A percentile compares a stretch with the other conserved stretches of the same genome.
Conservation (phyloP, 2,113 vertebrate species). For the Gopherus evgoodei region DNA sequence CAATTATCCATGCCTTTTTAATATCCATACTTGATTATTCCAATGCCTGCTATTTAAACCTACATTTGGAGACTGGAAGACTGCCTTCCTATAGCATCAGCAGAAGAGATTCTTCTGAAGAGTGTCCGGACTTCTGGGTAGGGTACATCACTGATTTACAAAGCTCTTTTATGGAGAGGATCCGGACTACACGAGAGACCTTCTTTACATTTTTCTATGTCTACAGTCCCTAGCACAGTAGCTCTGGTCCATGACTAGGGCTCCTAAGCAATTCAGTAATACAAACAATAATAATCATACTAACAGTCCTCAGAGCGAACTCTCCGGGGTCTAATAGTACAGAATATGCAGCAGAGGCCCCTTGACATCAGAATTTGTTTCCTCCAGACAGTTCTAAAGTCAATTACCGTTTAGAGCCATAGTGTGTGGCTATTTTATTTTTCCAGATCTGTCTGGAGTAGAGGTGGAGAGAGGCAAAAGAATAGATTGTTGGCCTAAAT, state of each 20-base stretch:
- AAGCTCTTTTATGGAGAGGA: not conserved
- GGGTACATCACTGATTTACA: not conserved
- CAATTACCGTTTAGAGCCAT: not conserved
- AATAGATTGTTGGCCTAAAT: not conserved
- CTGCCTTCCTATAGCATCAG: not conserved
- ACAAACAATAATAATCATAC: no score
- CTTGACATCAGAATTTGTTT: no score
- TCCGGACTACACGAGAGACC: not conserved
- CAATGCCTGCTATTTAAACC: not conserved
- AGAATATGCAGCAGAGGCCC: no score
- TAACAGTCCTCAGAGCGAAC: no score
- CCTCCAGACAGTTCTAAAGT: no score
- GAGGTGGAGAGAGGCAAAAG: not conserved
- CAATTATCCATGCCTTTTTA: not conserved
- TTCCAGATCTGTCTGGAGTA: no score
- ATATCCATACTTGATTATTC: not conserved
- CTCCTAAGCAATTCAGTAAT: no score
- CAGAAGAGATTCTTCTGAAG: not conserved
- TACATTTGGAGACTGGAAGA: not conserved
- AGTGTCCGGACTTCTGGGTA: not conserved
- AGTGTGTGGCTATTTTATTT: not conserved
- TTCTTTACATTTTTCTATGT: not conserved
- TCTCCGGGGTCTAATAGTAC: no score
- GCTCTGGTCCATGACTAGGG: no score
- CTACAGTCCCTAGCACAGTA: no score